A percentile compares a stretch with the other conserved stretches of the same genome.
phyloP scores from a whole-genome alignment of 30 jellyfish, hydroid and myxozoan genomes.

The Aurelia coerulea region DNA sequence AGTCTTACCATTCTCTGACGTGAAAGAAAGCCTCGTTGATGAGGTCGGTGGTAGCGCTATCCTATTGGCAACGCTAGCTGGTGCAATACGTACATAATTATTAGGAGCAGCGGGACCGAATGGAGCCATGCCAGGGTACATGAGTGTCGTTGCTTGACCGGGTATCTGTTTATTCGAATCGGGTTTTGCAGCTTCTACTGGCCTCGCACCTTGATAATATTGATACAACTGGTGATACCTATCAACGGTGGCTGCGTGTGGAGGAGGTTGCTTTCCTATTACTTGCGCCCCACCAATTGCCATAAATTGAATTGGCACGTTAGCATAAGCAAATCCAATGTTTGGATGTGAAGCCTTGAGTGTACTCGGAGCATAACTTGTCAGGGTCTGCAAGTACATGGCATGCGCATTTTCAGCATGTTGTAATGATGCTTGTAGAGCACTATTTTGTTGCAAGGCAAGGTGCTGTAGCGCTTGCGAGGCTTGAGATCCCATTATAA shows the following conservation, averaged over 20 bases:
- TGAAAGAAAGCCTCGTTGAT: background rate
- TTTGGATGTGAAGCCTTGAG: slow-evolving; percentile 39
- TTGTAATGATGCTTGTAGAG: slow-evolving; percentile 58
- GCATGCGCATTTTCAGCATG: slow-evolving; percentile 62
- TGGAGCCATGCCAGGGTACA: slow-evolving; percentile 64
- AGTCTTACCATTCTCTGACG: slow-evolving; percentile 3
- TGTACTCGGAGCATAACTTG: slow-evolving; percentile 47
- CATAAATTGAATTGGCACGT: slow-evolving; percentile 67
- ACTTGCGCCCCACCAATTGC: slow-evolving; percentile 71
- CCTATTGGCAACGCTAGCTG: slow-evolving; percentile 57
- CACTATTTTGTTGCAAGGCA: slow-evolving; percentile 69
- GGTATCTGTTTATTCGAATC: slow-evolving; percentile 21
- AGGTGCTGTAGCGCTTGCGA: slow-evolving; percentile 80
- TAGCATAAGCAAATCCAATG: slow-evolving; percentile 63
- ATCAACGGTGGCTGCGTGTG: slow-evolving; percentile 31
- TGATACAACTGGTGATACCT: slow-evolving; percentile 47
- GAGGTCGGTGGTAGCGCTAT: slow-evolving; percentile 34
- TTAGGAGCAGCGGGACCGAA: slow-evolving; percentile 37
- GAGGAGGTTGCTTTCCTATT: slow-evolving; percentile 64
- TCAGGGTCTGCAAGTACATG: slow-evolving; percentile 59
- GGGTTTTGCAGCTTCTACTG: slow-evolving; percentile 41
- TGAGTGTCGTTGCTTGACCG: slow-evolving; percentile 33
- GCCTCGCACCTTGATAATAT: slow-evolving; percentile 55
- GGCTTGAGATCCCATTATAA: slow-evolving; percentile 81
- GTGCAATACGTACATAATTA: slow-evolving; percentile 92